Conservation (phyloP, 2,888 invertebrate species). For the Ganaspis brasiliensis region DNA sequence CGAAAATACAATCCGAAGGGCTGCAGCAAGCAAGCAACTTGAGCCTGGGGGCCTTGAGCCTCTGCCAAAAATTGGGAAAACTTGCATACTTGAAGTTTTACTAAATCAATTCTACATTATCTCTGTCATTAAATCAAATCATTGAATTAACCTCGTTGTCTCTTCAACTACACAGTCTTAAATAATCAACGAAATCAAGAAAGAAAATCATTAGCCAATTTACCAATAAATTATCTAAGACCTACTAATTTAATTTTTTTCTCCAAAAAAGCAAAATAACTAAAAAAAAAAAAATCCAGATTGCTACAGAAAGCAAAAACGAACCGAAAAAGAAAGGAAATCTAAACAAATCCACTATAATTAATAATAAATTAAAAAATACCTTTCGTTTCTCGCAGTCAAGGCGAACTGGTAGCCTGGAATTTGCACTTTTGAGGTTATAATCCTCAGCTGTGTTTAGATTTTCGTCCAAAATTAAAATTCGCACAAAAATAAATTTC, state of each 20-base stretch:
- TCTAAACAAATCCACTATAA: conserved; percentile 6
- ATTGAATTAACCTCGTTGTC: no score
- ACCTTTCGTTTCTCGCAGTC: conserved; percentile 31
- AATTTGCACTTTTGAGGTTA: conserved; percentile 33
- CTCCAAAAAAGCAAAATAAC: no score
- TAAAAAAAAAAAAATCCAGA: no score
- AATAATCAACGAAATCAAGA: no score
- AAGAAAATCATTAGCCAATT: no score
- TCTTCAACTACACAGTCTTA: no score
- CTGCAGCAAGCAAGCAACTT: conserved; percentile 62
- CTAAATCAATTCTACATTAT: conserved; percentile 51
- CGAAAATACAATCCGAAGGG: conserved; percentile 78
- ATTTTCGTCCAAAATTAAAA: background rate
- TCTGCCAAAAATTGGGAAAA: conserved; percentile 76
- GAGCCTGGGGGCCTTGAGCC: conserved; percentile 72
- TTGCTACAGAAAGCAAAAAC: background rate
- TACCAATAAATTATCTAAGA: no score
- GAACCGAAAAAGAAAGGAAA: background rate
- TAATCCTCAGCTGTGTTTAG: background rate
- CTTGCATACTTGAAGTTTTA: conserved; percentile 59
- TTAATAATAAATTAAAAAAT: conserved; percentile 28
- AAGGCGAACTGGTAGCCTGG: conserved; percentile 14
- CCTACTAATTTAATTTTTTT: no score
- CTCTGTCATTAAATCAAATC: background rate
- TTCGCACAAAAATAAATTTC: background rate